Evolutionary conservation across 2,888 invertebrate species (phyloP), one percentile per base, ranked within the genome.

Genomic region (Standfussiana lucernea): DNA sequence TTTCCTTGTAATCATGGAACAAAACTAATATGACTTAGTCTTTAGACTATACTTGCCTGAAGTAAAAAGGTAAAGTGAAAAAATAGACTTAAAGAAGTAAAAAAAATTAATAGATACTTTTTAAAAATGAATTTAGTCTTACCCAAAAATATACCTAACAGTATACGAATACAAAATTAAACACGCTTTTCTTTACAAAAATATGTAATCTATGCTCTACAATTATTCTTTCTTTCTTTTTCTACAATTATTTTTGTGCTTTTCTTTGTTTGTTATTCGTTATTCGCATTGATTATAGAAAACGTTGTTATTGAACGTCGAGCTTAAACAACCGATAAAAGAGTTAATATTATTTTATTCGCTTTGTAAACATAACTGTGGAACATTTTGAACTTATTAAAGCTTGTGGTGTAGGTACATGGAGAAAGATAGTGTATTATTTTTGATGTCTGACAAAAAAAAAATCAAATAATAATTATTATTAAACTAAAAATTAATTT

Each of bases 201-300:
- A 62, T 28, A 8, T 28, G 18, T n/a, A 37, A 24, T 37, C 5
- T 13, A 66, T 45, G 24, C 6, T 24, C 42, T 42, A 37, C 21
- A 65, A 37, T 40, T 50, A 53, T 66, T n/a, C 56, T 42, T 56
- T n/a, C n/a, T n/a, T n/a, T n/a, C n/a, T n/a, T n/a, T n/a, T n/a
- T 24, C 42, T 42, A 37, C 21, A 65, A 37, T 40, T 50, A 53
- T 66, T n/a, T 68, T 42, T 56, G 18, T 67, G 3, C 32, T 53
- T 62, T 40, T 64, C 28, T 24, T 32, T 53, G 53, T 67, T 42
- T n/a, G n/a, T 28, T 47, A 24, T 24, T 47, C 11, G 32, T 21
- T 35, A 68, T 72, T 53, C 32, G 24, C 32, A 56, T 35, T 73
- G 42, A 73, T 24, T 42, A 32, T 18, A 72, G 32, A 56, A 67